Percentiles rank a stretch among this genome's conserved stretches.
phyloP scores from a whole-genome alignment of 2,113 vertebrate species.

The Trogon surrucura region DNA sequence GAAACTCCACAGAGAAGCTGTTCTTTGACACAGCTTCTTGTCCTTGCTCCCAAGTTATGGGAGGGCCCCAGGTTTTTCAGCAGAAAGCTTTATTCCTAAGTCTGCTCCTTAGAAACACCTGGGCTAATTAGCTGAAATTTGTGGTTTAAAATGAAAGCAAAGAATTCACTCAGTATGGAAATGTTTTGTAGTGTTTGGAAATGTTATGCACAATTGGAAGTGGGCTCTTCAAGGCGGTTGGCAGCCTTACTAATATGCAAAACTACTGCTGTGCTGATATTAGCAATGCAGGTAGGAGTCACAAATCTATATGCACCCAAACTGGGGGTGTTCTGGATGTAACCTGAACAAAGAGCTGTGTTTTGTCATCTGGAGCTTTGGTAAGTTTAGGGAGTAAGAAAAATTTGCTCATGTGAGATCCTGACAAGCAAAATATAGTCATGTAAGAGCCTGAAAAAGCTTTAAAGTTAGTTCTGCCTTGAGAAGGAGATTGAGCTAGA shows the following conservation, averaged over 20 bases:
- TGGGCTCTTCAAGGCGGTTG: neutral
- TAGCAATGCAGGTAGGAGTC: slow-evolving; percentile 2
- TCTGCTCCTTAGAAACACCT: neutral
- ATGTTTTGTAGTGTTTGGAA: neutral
- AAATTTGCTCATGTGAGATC: neutral
- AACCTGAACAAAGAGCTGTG: neutral
- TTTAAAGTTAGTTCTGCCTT: neutral
- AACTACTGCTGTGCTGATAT: neutral
- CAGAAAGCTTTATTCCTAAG: neutral
- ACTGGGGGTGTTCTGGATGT: neutral
- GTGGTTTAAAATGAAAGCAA: neutral
- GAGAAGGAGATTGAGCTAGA: neutral
- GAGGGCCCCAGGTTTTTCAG: neutral
- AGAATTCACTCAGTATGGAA: neutral
- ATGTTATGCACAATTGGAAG: neutral
- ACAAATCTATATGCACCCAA: neutral
- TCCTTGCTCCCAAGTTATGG: neutral
- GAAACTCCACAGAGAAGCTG: neutral
- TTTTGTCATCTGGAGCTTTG: neutral
- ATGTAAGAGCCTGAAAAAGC: neutral
- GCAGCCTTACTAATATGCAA: neutral
- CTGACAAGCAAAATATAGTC: neutral
- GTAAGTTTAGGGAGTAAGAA: neutral
- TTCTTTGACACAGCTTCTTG: neutral
- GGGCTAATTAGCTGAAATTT: neutral